Conservation (phyloP, 2,888 invertebrate species). For the Tubiluchus corallicola region DNA sequence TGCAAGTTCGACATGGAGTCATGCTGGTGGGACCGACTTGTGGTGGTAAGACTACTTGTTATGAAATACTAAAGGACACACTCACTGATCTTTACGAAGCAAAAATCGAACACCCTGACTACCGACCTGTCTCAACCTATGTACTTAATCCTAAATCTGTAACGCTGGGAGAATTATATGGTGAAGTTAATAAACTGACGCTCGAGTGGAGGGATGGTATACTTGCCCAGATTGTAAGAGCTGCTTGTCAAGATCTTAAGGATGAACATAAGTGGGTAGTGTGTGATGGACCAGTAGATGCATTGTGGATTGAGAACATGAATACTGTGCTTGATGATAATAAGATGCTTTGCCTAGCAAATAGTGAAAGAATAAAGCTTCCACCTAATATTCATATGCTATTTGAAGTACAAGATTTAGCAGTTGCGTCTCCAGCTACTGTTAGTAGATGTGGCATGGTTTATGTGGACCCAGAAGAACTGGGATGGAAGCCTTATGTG, state of each 20-base stretch:
- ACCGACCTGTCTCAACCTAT: slow-evolving; percentile 52
- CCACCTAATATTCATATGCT: slow-evolving; percentile 75
- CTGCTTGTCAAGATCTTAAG: slow-evolving; percentile 35
- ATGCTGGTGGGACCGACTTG: slow-evolving; percentile 82
- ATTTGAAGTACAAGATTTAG: slow-evolving; percentile 52
- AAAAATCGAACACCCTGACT: slow-evolving; percentile 41
- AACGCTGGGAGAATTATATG: slow-evolving; percentile 67
- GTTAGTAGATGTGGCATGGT: slow-evolving; percentile 70
- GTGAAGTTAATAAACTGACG: slow-evolving; percentile 60
- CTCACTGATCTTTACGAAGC: slow-evolving; percentile 43
- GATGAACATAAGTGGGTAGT: slow-evolving; percentile 68
- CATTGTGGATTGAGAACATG: slow-evolving; percentile 84
- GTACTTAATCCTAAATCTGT: slow-evolving; percentile 75
- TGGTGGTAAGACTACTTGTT: slow-evolving; percentile 59
- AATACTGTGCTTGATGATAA: slow-evolving; percentile 82
- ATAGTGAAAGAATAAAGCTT: slow-evolving; percentile 72
- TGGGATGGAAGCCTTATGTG: slow-evolving; percentile 60
- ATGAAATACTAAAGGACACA: slow-evolving; percentile 49
- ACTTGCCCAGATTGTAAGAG: slow-evolving; percentile 45
- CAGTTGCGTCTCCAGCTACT: slow-evolving; percentile 78
- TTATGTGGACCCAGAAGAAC: slow-evolving; percentile 62
- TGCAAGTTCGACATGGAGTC: slow-evolving; percentile 76
- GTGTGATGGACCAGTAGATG: slow-evolving; percentile 75
- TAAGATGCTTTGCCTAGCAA: slow-evolving; percentile 76
- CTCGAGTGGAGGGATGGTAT: slow-evolving; percentile 81